Conservation (phyloP, 2,113 vertebrate species). For the Corydoras sp. region DNA sequence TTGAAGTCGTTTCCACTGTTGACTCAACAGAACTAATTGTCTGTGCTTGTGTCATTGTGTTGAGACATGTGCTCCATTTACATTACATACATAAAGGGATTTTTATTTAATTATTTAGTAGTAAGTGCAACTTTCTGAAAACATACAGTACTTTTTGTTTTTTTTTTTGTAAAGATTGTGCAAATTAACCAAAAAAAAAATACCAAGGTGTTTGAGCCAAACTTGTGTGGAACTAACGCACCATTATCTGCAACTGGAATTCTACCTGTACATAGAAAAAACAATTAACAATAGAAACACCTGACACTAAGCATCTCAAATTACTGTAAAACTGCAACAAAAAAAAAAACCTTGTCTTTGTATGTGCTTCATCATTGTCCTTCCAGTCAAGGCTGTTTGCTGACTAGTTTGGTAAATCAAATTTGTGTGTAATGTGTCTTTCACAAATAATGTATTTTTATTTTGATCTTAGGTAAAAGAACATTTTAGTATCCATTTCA, state of each 20-base stretch:
- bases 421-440: background rate
- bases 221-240: background rate
- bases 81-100: too few species aligned
- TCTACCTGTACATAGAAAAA: background rate
- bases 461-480: background rate
- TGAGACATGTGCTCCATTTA: too few species aligned
- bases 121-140: background rate
- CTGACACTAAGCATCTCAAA: background rate
- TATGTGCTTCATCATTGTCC: background rate
- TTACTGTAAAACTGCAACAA: background rate
- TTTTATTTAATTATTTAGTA: too few species aligned
- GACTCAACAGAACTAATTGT: too few species aligned
- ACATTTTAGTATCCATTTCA: background rate
- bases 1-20: too few species aligned
- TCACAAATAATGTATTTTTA: background rate
- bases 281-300: background rate
- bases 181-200: background rate
- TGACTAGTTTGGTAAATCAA: background rate
- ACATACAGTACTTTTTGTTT: constrained; percentile 3
- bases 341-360: too few species aligned
- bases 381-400: background rate
- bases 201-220: constrained; percentile 1
- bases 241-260: background rate
- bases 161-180: background rate
- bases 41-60: too few species aligned